Percentiles rank a stretch among this genome's conserved stretches.
Evolutionary conservation across 2,113 vertebrate species (phyloP).

Genomic region (Zosterops borbonicus): DNA sequence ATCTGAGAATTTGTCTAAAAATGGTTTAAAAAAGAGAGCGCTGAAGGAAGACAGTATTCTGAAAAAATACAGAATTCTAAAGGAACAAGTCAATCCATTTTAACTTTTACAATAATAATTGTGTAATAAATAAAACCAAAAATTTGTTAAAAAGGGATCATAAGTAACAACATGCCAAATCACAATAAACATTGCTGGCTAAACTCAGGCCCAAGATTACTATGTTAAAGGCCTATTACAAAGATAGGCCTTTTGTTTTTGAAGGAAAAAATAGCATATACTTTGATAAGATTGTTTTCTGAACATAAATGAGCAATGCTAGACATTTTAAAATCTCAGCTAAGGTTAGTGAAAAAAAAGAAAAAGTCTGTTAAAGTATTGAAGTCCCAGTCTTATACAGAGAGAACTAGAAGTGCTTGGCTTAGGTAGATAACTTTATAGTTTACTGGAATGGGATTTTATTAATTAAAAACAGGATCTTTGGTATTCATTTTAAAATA

Average conservation of each 20-base stretch:
- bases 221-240: neutral
- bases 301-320: neutral
- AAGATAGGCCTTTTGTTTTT: neutral
- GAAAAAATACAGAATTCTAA: neutral
- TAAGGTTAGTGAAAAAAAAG: neutral
- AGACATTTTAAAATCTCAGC: neutral
- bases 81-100: neutral
- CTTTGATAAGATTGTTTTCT: neutral
- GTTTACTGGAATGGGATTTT: neutral
- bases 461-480: neutral
- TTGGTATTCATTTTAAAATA: neutral
- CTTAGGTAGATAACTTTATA: neutral
- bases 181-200: neutral
- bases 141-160: neutral
- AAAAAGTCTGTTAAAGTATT: neutral
- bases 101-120: neutral
- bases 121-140: neutral
- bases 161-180: neutral
- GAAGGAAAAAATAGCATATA: neutral
- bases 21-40: neutral
- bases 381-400: neutral
- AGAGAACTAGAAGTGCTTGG: neutral
- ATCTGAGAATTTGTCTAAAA: neutral
- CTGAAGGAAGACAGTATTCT: neutral
- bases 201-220: neutral